phyloP scores from a whole-genome alignment of 2,888 invertebrate species.

The Teinopalpus imperialis region DNA sequence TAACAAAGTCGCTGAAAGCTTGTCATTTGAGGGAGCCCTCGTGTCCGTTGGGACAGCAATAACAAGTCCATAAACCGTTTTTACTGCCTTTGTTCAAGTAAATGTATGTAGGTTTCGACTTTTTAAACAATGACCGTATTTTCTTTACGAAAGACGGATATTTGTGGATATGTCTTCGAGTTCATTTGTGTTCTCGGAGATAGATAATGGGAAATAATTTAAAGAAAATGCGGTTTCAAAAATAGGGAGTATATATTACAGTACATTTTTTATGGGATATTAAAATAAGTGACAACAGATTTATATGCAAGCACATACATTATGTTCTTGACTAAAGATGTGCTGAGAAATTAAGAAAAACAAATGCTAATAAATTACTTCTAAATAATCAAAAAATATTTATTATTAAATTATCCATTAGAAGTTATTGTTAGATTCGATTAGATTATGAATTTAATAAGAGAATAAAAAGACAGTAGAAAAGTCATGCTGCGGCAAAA shows the following conservation, averaged over 20 bases:
- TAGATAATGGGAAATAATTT: slow-evolving; percentile 38
- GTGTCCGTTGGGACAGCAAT: slow-evolving; percentile 75
- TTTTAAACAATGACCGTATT: slow-evolving; percentile 81
- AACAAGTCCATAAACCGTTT: slow-evolving; percentile 81
- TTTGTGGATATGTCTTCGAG: slow-evolving; percentile 58
- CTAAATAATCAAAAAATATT: no score
- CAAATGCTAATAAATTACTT: no score
- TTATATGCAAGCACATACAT: no score
- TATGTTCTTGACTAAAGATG: no score
- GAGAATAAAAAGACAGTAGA: no score
- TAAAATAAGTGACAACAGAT: no score
- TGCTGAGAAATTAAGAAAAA: no score
- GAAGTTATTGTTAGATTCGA: no score
- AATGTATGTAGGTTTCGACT: slow-evolving; percentile 80
- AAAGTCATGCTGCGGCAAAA: no score
- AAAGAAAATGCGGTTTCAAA: slow-evolving; percentile 42
- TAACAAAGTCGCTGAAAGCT: slow-evolving; percentile 20
- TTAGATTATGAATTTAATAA: no score
- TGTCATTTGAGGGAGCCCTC: slow-evolving; percentile 41
- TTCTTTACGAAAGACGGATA: slow-evolving; percentile 63
- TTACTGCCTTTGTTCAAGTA: slow-evolving; percentile 81
- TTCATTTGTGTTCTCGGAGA: slow-evolving; percentile 36
- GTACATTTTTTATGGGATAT: background rate
- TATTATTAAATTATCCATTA: no score
- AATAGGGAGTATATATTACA: slow-evolving; percentile 23